Percentiles rank a stretch among this genome's conserved stretches.
phyloP scores from a whole-genome alignment of 2,888 invertebrate species.

The Autographa pulchrina region DNA sequence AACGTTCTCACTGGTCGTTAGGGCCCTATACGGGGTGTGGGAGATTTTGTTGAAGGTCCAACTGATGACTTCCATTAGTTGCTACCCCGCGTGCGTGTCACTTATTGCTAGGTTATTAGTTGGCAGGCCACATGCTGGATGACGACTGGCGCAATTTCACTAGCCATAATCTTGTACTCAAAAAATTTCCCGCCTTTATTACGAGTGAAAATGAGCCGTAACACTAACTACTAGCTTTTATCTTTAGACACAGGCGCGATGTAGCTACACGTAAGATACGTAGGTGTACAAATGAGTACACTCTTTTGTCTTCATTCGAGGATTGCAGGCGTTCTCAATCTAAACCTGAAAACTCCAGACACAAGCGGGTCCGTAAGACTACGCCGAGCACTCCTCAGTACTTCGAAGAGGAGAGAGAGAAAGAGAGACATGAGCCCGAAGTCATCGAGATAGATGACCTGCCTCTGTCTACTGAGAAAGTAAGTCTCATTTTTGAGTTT shows the following conservation, averaged over 20 bases:
- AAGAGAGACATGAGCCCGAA: slow-evolving; percentile 28
- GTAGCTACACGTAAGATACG: neutral
- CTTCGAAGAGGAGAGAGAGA: slow-evolving; percentile 42
- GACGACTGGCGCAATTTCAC: no score
- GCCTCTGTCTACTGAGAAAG: slow-evolving; percentile 65
- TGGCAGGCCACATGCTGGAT: no score
- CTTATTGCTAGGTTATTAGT: no score
- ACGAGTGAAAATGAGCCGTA: no score
- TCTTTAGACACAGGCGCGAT: neutral
- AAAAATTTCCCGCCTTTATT: no score
- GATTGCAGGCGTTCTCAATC: slow-evolving; percentile 9
- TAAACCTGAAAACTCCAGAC: slow-evolving; percentile 43
- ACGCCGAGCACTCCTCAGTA: slow-evolving; percentile 17
- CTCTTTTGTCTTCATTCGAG: slow-evolving; percentile 9
- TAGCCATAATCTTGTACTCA: no score
- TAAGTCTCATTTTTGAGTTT: slow-evolving; percentile 36
- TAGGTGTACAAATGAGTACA: neutral
- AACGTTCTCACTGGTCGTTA: no score
- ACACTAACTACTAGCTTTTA: neutral
- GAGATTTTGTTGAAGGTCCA: no score
- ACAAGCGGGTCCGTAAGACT: slow-evolving; percentile 59
- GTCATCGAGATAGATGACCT: slow-evolving; percentile 67
- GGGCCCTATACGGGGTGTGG: no score
- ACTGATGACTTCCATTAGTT: no score
- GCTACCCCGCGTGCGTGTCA: no score